These are phyloP conservation scores for Thryonomys swinderianus DNA, from an alignment of 2,113 vertebrate species.

Conservation along the genomic window DNA sequence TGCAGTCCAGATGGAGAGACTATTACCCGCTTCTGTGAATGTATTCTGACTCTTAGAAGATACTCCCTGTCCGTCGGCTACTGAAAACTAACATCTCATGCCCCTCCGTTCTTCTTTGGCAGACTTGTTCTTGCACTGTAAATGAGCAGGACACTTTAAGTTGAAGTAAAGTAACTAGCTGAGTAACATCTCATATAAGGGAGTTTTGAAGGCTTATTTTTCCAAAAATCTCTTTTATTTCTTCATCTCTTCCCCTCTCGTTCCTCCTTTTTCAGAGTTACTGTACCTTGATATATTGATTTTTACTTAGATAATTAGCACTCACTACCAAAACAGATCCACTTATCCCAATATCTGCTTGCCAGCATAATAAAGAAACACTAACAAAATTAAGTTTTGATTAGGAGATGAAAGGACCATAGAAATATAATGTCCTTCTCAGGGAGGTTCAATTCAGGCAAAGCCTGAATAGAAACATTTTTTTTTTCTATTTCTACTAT, in stretches of 20 bases:
- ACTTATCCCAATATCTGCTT: background rate
- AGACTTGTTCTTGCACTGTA: background rate
- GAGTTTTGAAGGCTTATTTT: rapidly evolving
- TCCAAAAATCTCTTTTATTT: background rate
- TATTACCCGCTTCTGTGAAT: background rate
- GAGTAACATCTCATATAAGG: background rate
- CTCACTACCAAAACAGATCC: background rate
- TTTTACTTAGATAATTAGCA: constrained; percentile 14
- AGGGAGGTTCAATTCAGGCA: background rate
- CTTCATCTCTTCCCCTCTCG: background rate
- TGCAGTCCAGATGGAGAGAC: background rate
- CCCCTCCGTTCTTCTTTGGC: background rate
- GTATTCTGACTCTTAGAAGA: background rate
- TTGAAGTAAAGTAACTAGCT: background rate
- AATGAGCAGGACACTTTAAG: background rate
- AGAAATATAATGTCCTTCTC: background rate
- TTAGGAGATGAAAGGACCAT: background rate
- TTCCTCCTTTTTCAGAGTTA: background rate
- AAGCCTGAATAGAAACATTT: background rate
- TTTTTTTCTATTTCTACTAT: no score
- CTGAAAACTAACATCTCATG: background rate
- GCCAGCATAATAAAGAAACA: background rate
- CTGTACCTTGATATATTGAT: background rate
- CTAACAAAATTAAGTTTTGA: background rate
- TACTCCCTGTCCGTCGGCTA: background rate